Conservation (phyloP, 2,113 vertebrate genomes). For the Prionailurus bengalensis region DNA sequence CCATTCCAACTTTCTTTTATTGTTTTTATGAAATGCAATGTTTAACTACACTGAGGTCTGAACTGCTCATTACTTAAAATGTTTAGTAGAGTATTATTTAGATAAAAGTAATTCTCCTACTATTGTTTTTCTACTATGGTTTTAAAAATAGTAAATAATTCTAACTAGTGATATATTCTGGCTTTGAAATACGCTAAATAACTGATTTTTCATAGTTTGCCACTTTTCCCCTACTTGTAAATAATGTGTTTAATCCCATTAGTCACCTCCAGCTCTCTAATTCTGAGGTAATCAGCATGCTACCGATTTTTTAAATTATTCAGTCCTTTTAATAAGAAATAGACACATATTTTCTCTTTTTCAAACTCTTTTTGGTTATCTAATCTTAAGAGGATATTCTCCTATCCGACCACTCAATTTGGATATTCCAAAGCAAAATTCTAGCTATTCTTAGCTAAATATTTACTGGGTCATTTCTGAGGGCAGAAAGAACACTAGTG, state of each 20-base stretch:
- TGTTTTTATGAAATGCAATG: neutral
- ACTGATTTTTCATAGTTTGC: conserved; percentile 17
- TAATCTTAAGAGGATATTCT: conserved; percentile 41
- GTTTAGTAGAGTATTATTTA: neutral
- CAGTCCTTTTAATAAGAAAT: neutral
- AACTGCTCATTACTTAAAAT: neutral
- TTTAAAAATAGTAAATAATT: conserved; percentile 27
- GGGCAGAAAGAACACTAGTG: neutral
- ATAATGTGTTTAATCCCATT: neutral
- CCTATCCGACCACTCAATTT: too few relatives aligned
- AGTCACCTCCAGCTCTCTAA: neutral
- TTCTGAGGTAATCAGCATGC: neutral
- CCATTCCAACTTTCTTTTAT: neutral
- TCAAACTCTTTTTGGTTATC: conserved; percentile 11
- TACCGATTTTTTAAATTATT: conserved; percentile 38
- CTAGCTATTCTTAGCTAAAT: conserved; percentile 37
- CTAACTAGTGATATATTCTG: neutral
- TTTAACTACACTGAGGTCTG: neutral
- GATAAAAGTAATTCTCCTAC: neutral
- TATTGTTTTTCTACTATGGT: neutral
- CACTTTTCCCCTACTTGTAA: neutral
- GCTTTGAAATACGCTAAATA: conserved; percentile 42
- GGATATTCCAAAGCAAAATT: conserved; percentile 19
- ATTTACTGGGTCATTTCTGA: conserved; percentile 33
- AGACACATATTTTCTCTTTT: conserved; percentile 33